Conservation (phyloP, 2,797 vertebrate species). For the Ctenopoma kingsleyae region DNA sequence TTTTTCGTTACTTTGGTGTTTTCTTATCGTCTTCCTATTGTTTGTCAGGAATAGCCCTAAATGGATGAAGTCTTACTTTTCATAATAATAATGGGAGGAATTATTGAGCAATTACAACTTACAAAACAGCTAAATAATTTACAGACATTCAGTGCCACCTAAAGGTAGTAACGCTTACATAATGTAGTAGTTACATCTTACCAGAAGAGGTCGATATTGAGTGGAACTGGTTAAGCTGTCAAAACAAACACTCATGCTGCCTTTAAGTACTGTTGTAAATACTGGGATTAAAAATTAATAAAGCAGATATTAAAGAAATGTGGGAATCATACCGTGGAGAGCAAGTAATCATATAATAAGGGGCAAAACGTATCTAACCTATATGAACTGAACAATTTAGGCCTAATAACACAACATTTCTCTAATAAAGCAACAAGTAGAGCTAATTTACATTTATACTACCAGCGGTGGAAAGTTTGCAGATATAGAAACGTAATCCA, state of each 20-base stretch:
- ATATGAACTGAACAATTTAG: background rate
- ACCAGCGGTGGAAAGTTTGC: too few relatives aligned
- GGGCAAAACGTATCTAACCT: background rate
- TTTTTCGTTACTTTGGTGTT: too few relatives aligned
- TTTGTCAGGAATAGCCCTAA: background rate
- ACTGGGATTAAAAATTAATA: background rate
- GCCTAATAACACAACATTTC: too few relatives aligned
- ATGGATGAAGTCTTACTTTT: background rate
- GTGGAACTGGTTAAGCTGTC: background rate
- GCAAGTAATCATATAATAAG: background rate
- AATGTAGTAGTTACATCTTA: conserved; percentile 12
- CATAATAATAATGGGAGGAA: background rate
- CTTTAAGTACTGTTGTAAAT: conserved; percentile 1
- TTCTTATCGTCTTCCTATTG: too few relatives aligned
- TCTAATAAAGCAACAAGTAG: too few relatives aligned
- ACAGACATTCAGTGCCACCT: conserved; percentile 1
- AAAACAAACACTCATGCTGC: conserved; percentile 27
- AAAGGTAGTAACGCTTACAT: background rate
- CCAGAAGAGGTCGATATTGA: conserved; percentile 35
- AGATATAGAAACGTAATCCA: too few relatives aligned
- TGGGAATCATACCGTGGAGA: background rate
- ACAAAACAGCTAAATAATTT: background rate
- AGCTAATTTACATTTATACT: too few relatives aligned
- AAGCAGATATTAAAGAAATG: too few relatives aligned
- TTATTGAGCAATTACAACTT: background rate